Conservation (phyloP, 2,797 vertebrate species). For the Taeniopygia guttata region DNA sequence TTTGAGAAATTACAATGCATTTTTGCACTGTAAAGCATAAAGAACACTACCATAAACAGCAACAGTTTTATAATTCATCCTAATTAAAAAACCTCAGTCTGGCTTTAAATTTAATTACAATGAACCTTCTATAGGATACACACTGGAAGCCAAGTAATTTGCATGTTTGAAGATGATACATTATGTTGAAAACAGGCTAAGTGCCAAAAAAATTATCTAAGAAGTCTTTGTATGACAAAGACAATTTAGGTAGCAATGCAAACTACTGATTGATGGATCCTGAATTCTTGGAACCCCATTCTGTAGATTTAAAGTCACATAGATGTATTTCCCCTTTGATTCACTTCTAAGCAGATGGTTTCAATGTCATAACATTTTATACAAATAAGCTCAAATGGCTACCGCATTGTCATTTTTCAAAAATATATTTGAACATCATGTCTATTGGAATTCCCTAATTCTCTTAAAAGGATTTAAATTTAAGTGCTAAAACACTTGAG, state of each 20-base stretch:
- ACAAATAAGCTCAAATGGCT: not conserved
- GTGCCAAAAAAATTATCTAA: slow-evolving; percentile 18
- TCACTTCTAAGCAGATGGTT: slow-evolving; percentile 13
- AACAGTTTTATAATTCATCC: slow-evolving; percentile 60
- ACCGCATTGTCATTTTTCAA: not conserved
- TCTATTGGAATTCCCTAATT: not conserved
- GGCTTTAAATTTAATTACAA: slow-evolving; percentile 66
- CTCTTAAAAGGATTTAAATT: not conserved
- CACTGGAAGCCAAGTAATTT: slow-evolving; percentile 49
- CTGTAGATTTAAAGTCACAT: not conserved
- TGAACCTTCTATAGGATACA: slow-evolving; percentile 36
- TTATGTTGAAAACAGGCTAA: not conserved
- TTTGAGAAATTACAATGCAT: slow-evolving; percentile 24
- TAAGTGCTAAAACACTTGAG: not conserved
- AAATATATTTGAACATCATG: not conserved
- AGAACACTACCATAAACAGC: slow-evolving; percentile 28
- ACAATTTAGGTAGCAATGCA: not conserved
- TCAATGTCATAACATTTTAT: not conserved
- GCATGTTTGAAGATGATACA: slow-evolving; percentile 36
- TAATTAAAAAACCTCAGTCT: slow-evolving; percentile 45
- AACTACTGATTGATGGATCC: not conserved
- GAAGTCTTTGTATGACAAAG: not conserved
- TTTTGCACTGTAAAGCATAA: slow-evolving; percentile 30
- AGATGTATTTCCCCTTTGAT: slow-evolving; percentile 4
- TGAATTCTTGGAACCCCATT: not conserved